Evolutionary conservation across 2,113 vertebrate genomes (phyloP), one percentile per base, ranked within the genome.

Genomic region (Ancistrus triradiatus): DNA sequence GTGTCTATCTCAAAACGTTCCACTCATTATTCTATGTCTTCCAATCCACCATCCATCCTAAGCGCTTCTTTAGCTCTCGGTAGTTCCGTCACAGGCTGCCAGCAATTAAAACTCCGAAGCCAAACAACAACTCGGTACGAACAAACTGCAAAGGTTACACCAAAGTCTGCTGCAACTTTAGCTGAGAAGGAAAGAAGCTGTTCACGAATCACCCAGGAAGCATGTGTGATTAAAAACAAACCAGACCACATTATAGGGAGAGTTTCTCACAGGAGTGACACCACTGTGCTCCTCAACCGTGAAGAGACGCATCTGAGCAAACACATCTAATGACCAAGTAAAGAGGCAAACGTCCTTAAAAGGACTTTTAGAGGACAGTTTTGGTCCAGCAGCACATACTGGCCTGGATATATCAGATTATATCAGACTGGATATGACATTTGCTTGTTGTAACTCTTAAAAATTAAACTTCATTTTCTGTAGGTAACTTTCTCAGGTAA

Each of bases 161-260:
- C 27, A 27, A 43, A 59, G 25, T 43, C 48, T 42, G 17, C 27
- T 69, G 55, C 75, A 42, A 62, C 61, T 62, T 53, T 42, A n/a
- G 38, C 75, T 37, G 35, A 33, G 66, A 83, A 75, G 50, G 68
- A 84, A 82, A 80, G 76, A 82, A 79, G 56, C 66, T 7, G 15
- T 70, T 71, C 74, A 76, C 74, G 74, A 85, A 81, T 76, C 72
- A 74, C 68, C 81, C 83, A 81, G 80, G 63, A 79, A 73, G 46
- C 61, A 62, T 68, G 66, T 66, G 38, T 28, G 27, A 17, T 15
- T 50, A 73, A 84, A 77, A 57, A 48, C 66, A 69, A 76, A 64
- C 68, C 69, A 10, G 10, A 42, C 37, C 27, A 65, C 58, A 65
- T 72, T 77, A 31, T 52, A 75, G 66, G 76, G 69, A 73, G 60